A percentile compares a stretch with the other conserved stretches of the same genome.
Evolutionary conservation across 2,113 vertebrate species (phyloP).

Genomic region (Silurus asotus): DNA sequence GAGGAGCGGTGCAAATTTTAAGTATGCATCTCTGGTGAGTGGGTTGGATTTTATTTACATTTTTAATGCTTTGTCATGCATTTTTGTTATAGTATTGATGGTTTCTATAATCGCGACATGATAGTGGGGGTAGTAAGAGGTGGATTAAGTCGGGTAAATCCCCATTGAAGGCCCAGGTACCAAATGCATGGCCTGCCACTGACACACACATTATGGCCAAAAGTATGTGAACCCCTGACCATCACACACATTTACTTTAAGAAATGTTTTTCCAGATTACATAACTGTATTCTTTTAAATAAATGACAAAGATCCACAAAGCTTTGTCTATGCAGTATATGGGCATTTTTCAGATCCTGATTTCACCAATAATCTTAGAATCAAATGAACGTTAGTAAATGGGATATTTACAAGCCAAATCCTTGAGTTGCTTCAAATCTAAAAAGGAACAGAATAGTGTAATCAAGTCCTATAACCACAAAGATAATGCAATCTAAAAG

Average conservation of each 20-base stretch:
- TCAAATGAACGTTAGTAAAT: background rate
- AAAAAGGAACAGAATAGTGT: background rate
- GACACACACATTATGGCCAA: background rate
- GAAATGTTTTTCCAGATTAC: background rate
- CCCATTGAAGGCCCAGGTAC: too few species aligned
- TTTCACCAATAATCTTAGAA: background rate
- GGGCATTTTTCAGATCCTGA: background rate
- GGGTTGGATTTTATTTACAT: too few species aligned
- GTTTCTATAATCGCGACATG: too few species aligned
- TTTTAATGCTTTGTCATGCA: too few species aligned
- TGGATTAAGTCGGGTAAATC: too few species aligned
- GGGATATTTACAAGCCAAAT: background rate
- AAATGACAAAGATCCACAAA: background rate
- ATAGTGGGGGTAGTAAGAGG: too few species aligned
- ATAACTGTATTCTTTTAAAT: background rate
- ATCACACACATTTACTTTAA: background rate
- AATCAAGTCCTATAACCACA: too few species aligned
- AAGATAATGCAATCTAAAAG: background rate
- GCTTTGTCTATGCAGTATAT: background rate
- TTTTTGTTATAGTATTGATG: too few species aligned
- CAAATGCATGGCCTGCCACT: too few species aligned
- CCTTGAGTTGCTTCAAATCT: background rate
- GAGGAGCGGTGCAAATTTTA: too few species aligned
- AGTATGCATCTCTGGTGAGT: too few species aligned
- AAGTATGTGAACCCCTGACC: background rate